Evolutionary conservation across 2,888 invertebrate genomes (phyloP).

Genomic region (Eugnorisma glareosa): DNA sequence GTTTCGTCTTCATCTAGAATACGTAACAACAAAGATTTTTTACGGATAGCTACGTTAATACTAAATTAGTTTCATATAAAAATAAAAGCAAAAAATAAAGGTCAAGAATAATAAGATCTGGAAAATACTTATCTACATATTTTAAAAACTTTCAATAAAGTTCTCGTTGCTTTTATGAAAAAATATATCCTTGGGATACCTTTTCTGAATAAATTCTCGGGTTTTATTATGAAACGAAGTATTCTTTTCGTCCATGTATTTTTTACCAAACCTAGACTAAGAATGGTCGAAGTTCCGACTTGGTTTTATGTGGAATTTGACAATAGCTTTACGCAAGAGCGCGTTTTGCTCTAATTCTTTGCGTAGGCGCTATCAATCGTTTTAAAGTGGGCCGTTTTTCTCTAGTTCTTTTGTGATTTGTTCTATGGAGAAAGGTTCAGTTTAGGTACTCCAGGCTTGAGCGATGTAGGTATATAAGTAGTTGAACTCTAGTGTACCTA

Average conservation of each 20-base stretch:
- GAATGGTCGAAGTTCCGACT: slow-evolving; percentile 21
- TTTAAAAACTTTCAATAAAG: slow-evolving; percentile 41
- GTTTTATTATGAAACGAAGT: slow-evolving; percentile 35
- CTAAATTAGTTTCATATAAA: slow-evolving; percentile 2
- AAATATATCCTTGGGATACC: slow-evolving; percentile 27
- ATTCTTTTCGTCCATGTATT: slow-evolving; percentile 29
- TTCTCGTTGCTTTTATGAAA: slow-evolving; percentile 23
- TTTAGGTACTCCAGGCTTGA: background rate
- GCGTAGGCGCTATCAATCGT: slow-evolving; percentile 42
- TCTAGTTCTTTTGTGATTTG: background rate
- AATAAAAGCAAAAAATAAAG: slow-evolving; percentile 4
- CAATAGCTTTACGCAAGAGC: slow-evolving; percentile 31
- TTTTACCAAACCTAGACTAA: slow-evolving; percentile 8
- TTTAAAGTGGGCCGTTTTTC: background rate
- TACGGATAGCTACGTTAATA: background rate
- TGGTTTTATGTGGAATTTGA: slow-evolving; percentile 18
- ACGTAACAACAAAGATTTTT: background rate
- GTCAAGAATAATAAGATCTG: slow-evolving; percentile 28
- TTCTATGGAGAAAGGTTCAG: background rate
- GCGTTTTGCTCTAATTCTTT: slow-evolving; percentile 38
- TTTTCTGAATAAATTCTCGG: slow-evolving; percentile 53
- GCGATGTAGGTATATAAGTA: background rate
- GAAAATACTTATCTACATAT: slow-evolving; percentile 43
- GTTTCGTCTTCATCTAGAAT: background rate
- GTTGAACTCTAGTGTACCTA: background rate